These are phyloP conservation scores for Ictalurus furcatus DNA, from an alignment of 2,113 vertebrate species.

Conservation along the genomic window DNA sequence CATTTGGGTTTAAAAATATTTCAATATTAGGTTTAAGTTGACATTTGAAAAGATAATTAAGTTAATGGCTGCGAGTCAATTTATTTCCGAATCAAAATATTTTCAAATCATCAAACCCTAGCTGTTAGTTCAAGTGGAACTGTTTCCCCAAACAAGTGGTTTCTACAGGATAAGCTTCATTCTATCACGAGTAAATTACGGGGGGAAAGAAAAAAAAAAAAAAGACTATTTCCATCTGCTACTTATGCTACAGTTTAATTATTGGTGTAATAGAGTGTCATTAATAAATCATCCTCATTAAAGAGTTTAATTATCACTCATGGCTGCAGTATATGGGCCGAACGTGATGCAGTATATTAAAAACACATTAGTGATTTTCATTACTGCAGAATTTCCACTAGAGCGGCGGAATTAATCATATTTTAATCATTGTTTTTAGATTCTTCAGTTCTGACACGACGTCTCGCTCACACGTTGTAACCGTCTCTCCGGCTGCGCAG, in stretches of 20 bases:
- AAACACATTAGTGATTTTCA: constrained; percentile 4
- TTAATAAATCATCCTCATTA: background rate
- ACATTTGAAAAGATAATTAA: background rate
- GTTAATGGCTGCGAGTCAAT: background rate
- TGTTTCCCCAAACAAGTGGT: background rate
- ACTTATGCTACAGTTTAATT: background rate
- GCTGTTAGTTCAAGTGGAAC: background rate
- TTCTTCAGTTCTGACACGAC: background rate
- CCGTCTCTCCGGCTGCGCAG: background rate
- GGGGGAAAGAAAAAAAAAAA: too few relatives aligned
- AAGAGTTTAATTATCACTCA: background rate
- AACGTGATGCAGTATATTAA: background rate
- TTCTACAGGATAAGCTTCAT: background rate
- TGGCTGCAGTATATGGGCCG: background rate
- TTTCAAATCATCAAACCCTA: background rate
- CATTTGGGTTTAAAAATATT: too few relatives aligned
- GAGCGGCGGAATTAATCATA: background rate
- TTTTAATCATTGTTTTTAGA: background rate
- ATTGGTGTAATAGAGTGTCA: background rate
- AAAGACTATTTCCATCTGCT: background rate
- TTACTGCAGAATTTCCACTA: background rate
- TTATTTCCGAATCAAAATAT: background rate
- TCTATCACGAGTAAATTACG: background rate
- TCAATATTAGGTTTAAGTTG: background rate
- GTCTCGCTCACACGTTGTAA: background rate